These are phyloP conservation scores for Bemisia tabaci DNA, from an alignment of 1,140 invertebrate species.

Conservation along the genomic window DNA sequence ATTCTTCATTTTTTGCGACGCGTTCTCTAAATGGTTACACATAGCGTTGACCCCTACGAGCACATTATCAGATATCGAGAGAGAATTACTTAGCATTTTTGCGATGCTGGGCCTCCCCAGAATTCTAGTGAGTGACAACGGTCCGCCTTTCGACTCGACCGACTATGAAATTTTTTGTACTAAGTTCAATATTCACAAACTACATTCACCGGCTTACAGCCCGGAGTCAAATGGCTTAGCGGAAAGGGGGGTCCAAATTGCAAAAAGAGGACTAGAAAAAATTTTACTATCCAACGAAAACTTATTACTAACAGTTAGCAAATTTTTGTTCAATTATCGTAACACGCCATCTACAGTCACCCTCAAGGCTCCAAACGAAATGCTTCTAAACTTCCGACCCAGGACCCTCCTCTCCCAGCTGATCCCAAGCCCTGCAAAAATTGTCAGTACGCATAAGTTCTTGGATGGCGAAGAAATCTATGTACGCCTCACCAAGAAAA, in stretches of 20 bases:
- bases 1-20: constrained; percentile 27
- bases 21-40: constrained; percentile 29
- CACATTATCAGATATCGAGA: neutral
- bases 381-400: neutral
- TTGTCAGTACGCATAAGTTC: neutral
- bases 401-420: neutral
- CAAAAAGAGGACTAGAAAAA: constrained; percentile 24
- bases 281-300: neutral
- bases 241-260: constrained; percentile 27
- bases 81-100: neutral
- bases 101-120: constrained; percentile 4
- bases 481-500: neutral
- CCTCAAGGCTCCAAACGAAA: neutral
- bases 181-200: neutral
- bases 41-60: neutral
- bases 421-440: neutral
- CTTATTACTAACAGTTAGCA: neutral
- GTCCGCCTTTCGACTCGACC: neutral
- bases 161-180: constrained; percentile 1
- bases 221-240: constrained; percentile 24
- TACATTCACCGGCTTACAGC: constrained; percentile 4
- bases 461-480: neutral
- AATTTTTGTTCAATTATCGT: neutral
- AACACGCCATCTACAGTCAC: neutral
- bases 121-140: constrained; percentile 1